Evolutionary conservation across 2,113 vertebrate genomes (phyloP).

Genomic region (Sapayoa aenigma): DNA sequence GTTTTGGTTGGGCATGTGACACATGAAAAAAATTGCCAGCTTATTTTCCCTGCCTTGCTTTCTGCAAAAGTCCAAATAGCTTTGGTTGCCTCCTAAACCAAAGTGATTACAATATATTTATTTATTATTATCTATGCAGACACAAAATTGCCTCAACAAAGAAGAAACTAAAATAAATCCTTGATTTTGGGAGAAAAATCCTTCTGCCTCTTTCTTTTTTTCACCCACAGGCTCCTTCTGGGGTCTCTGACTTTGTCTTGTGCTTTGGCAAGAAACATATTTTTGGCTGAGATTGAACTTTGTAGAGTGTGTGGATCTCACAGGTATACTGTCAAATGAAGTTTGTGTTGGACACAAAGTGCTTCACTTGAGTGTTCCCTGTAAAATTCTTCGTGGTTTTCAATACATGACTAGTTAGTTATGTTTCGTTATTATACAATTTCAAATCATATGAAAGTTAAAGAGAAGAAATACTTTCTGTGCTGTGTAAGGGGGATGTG

Average conservation of each 20-base stretch:
- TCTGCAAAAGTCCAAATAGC: not conserved
- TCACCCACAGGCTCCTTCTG: not conserved
- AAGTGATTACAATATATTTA: slow-evolving; percentile 20
- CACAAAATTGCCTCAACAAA: slow-evolving; percentile 1
- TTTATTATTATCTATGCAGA: slow-evolving; percentile 14
- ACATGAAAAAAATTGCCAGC: not conserved
- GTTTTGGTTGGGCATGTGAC: slow-evolving; percentile 26
- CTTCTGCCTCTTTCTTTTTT: not conserved
- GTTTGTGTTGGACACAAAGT: not conserved
- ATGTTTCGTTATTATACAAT: not conserved
- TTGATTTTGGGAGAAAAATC: not conserved
- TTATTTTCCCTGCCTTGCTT: slow-evolving; percentile 42
- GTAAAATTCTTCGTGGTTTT: not conserved
- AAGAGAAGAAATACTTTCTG: not conserved
- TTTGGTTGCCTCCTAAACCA: not conserved
- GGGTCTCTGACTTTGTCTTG: not conserved
- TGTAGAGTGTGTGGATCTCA: not conserved
- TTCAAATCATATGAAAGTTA: not conserved
- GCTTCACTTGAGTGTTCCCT: not conserved
- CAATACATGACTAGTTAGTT: not conserved
- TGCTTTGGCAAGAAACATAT: not conserved
- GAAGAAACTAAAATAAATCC: not conserved
- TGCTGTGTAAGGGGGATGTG: not conserved
- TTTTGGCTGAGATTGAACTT: not conserved
- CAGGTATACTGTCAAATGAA: not conserved